phyloP scores from a whole-genome alignment of 2,797 vertebrate species.

The Hirundo rustica region DNA sequence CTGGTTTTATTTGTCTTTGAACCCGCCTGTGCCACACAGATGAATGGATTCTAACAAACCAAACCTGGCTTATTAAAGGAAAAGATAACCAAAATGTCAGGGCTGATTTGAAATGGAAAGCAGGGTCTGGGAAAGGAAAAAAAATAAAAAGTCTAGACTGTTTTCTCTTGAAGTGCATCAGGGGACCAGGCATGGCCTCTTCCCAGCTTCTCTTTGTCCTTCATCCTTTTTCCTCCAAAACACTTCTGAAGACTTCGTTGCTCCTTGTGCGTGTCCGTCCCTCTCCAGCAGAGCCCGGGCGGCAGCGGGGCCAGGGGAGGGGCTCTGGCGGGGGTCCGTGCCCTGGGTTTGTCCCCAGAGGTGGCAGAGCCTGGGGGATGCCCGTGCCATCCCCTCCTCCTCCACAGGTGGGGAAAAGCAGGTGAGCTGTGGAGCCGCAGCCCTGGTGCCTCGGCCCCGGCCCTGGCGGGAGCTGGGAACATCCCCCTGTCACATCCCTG shows the following conservation, averaged over 20 bases:
- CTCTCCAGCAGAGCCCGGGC: not conserved
- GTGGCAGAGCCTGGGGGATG: not conserved
- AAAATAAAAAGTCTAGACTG: not conserved
- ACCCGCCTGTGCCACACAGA: not conserved
- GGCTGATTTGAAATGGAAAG: slow-evolving; percentile 47
- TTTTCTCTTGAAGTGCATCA: not conserved
- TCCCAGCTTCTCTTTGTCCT: not conserved
- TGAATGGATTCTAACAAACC: not conserved
- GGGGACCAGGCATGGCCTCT: not conserved
- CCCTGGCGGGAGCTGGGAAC: not conserved
- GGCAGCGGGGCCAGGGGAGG: not conserved
- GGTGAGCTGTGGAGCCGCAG: not conserved
- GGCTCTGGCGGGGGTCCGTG: rapidly evolving
- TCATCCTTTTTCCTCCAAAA: not conserved
- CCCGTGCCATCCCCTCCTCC: not conserved
- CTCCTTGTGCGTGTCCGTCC: not conserved
- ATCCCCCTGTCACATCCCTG: not conserved
- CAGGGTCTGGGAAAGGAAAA: not conserved
- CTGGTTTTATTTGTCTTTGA: not conserved
- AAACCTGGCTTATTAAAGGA: slow-evolving; percentile 3
- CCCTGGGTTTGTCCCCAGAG: not conserved
- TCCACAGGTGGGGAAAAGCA: not conserved
- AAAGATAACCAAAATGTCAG: not conserved
- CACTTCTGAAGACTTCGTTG: not conserved
- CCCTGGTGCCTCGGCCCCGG: not conserved